Evolutionary conservation across 2,888 invertebrate genomes (phyloP), one percentile per base, ranked within the genome.

Genomic region (Apoda limacodes): DNA sequence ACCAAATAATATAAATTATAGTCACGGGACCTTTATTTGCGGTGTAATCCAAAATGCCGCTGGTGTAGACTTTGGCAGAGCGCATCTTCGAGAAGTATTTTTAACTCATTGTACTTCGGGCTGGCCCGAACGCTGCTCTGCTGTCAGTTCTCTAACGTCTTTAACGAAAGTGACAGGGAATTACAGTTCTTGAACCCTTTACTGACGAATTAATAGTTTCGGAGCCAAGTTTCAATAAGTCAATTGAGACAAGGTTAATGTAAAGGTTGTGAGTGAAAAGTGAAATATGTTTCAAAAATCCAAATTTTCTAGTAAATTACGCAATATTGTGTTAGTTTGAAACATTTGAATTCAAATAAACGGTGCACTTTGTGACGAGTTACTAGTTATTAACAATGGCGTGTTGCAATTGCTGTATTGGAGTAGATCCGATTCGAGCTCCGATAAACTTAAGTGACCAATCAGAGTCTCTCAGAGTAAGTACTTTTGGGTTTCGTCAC

Each of bases 381-480:
- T 49, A 46, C 54, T 30, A 55, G 44, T 51, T 39, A 45, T 44
- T 50, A 37, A 63, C 39, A 48, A 85, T 85, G 86, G 75, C 84
- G 50, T 86, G 85, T 64, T 88, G 88, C 66, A 67, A 71, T 45
- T 87, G 88, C 64, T 88, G 89, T 66, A 81, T 82, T 51, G 83
- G 84, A 49, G 86, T 85, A 39, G 81, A 86, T 49, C 88, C 89
- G 35, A 85, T 93, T 48, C 84, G 88, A 53, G 83, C 88, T 43
- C 93, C 93, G 40, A 88, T 93, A 60, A 89, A 88, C 64, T 75
- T 90, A 46, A 83, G 60, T 55, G 88, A 87, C 50, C 78, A 78
- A 54, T 92, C 93, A 39, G 92, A 92, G 52, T 69, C 85, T 41
- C 75, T 91, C 43, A 91, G 89, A 87, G 92, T 92, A 81, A 86